Base-by-base conservation (phyloP, 1,140 invertebrate species). In the Trachymyrmex cornetzi region DNA sequence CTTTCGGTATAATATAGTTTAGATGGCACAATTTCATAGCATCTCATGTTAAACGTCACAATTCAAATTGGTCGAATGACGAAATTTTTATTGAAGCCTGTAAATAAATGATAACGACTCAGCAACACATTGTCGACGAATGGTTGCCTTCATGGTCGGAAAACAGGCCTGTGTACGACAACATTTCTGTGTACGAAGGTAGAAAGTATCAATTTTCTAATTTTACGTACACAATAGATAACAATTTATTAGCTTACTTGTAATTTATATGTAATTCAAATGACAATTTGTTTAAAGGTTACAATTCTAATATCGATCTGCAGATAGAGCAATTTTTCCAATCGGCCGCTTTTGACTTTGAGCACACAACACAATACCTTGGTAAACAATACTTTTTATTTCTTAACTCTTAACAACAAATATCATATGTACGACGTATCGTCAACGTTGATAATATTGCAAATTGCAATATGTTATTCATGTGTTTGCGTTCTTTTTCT, bases 281-380 rank as follows among this genome's bases (percentile, higher is more conserved):
- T 74, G 19, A 67, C 48, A 30, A 57, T 84, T 59, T 71, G 9
- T 75, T 84, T 9, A 64, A 88, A 94, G 95, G 95, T 50, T 97
- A 97, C 91, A 95, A 97, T 89, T 95, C 96, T 0, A 95, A 94
- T 79, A 93, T 97, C 38, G 96, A 97, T 93, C 97, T 97, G 9
- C 96, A 97, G 88, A 97, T 97, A 69, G 96, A 97, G 30, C 97
- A 97, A 81, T 96, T 97, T 82, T 97, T 97, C 91, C 97, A 97
- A 92, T 95, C 96, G 6, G 97, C 97, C 16, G 97, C 97, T 3
- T 97, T 97, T 94, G 93, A 97, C 85, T 97, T 97, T 93, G 97
- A 97, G 3, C 97, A 97, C 90, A n/a, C n/a, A n/a, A n/a, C n/a
- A n/a, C n/a, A n/a, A n/a, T n/a, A 97, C 97, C 4, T 89, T 97